Percentiles rank a stretch among this genome's conserved stretches.
Evolutionary conservation across 2,888 invertebrate species (phyloP).

Genomic region (Dinocampus coccinellae): DNA sequence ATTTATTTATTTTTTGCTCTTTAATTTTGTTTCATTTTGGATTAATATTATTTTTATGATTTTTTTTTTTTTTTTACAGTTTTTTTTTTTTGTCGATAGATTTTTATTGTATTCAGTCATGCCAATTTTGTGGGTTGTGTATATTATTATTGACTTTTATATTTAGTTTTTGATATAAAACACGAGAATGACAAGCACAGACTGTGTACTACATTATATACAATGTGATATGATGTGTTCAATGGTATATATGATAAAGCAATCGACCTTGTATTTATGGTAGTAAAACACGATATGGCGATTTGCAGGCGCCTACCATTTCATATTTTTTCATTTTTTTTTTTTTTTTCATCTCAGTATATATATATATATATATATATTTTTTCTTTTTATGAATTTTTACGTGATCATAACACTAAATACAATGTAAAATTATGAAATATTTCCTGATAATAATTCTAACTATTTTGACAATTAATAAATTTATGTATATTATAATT

Average conservation of each 20-base stretch:
- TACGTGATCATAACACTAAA: no score
- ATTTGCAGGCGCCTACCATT: constrained; percentile 31
- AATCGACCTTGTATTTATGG: constrained; percentile 34
- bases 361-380: neutral
- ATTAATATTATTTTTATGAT: no score
- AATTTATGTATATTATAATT: neutral
- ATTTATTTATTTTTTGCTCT: neutral
- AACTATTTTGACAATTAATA: neutral
- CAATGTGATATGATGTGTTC: neutral
- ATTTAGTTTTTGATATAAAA: neutral
- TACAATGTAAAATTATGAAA: no score
- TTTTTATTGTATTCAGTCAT: constrained; percentile 16
- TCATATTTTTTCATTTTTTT: neutral
- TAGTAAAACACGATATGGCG: constrained; percentile 30
- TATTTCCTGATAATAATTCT: neutral
- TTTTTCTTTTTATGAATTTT: no score
- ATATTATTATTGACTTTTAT: neutral
- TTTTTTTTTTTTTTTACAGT: neutral
- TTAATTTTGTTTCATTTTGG: no score
- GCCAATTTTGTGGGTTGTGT: constrained; percentile 15
- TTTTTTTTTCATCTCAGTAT: neutral
- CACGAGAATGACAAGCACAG: constrained; percentile 16
- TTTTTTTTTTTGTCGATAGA: neutral
- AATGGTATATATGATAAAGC: constrained; percentile 30
- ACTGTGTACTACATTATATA: constrained; percentile 7